Evolutionary conservation across 92 coral and sea anemone genomes (phyloP).

Genomic region (Hydrozoanthus gracilis): DNA sequence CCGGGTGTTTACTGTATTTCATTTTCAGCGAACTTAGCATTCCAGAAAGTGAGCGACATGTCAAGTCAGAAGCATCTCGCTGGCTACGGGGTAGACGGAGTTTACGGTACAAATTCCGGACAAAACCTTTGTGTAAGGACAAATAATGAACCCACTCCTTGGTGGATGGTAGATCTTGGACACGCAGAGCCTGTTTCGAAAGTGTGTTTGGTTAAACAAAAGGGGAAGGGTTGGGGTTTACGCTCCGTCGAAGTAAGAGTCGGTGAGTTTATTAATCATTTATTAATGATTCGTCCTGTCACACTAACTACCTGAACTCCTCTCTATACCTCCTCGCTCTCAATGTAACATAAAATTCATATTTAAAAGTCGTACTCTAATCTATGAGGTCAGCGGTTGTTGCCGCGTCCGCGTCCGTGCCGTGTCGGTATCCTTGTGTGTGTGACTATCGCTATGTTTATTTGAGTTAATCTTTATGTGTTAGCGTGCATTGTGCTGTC

Average conservation of each 20-base stretch:
- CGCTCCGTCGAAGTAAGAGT: not conserved
- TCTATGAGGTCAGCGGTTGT: too few species aligned
- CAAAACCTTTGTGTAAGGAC: not conserved
- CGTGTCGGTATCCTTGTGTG: too few species aligned
- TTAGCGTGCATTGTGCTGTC: too few species aligned
- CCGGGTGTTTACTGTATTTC: too few species aligned
- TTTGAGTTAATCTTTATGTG: too few species aligned
- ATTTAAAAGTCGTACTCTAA: too few species aligned
- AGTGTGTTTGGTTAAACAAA: not conserved
- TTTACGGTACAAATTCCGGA: not conserved
- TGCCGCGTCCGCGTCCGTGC: too few species aligned
- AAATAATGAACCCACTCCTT: not conserved
- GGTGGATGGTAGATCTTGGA: conserved; percentile 19
- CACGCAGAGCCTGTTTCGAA: conserved; percentile 5
- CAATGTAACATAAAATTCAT: too few species aligned
- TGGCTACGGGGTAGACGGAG: not conserved
- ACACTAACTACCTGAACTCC: not conserved
- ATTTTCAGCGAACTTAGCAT: not conserved
- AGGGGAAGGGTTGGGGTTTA: not conserved
- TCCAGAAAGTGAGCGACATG: not conserved
- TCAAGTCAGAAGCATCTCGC: not conserved
- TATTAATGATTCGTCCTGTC: not conserved
- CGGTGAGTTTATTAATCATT: not conserved
- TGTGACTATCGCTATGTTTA: too few species aligned
- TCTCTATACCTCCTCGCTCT: too few species aligned